Evolutionary conservation across 2,113 vertebrate species (phyloP), one percentile per base, ranked within the genome.

Genomic region (Hemiprocne comata): DNA sequence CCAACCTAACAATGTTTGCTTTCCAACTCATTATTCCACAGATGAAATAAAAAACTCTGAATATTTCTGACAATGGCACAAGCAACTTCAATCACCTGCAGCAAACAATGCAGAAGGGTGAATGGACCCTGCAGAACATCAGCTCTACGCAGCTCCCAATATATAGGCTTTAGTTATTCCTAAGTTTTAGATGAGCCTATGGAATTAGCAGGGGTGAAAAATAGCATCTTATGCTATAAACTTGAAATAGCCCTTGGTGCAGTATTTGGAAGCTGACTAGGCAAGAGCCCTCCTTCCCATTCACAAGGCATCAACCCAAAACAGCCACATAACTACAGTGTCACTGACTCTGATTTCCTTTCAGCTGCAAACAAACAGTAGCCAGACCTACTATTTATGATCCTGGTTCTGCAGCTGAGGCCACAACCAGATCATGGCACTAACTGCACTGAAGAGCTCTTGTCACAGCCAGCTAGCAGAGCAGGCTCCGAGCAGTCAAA

Each of bases 221-320:
- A 96, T 93, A 95, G 95, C 10, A 24, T 17, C 92, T 94, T 92
- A 93, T 65, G 95, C 86, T 82, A 79, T 24, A 54, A 85, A 87
- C 95, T 61, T 40, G 83, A 92, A 97, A 97, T 95, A 96, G 92
- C 60, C 67, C 23, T 19, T 3, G 28, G 65, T 33, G 92, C 88
- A 92, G 76, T 11, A 65, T 89, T 95, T 93, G 92, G 90, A 87
- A 88, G 76, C 44, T 93, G 93, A 92, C 90, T 61, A 34, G 44
- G 61, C 93, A 70, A 42, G 74, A 87, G 33, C 10, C 10, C 64
- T 70, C 67, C 5, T 54, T 42, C 80, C 82, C 96, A 95, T 92
- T 95, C 93, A 95, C 69, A 77, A 36, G 78, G 10, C 46, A 62
- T 50, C 87, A 86, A n/a, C 76, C 65, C 6, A 13, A 65, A 93